Conservation (phyloP, 2,113 vertebrate genomes). For the Chlamydotis undulata region DNA sequence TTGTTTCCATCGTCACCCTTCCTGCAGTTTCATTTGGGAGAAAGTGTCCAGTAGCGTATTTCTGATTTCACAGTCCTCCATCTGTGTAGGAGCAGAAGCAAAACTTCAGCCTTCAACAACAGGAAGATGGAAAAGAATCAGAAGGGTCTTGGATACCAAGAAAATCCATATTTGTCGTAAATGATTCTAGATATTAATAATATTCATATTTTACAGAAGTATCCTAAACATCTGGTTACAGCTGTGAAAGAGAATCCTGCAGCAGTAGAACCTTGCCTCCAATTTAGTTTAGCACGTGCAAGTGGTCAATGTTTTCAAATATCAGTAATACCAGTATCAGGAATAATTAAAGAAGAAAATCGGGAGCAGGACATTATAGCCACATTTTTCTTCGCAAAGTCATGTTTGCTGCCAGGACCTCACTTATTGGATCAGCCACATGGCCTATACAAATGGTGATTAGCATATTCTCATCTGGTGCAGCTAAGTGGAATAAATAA, state of each 20-base stretch:
- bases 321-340: not conserved
- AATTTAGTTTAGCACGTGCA: not conserved
- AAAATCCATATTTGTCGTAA: not conserved
- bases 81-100: not conserved
- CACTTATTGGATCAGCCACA: not conserved
- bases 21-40: not conserved
- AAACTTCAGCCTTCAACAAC: not conserved
- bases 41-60: not conserved
- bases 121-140: not conserved
- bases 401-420: not conserved
- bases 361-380: rapidly evolving
- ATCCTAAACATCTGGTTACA: not conserved
- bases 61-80: not conserved
- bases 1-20: not conserved
- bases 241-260: not conserved
- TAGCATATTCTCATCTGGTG: not conserved
- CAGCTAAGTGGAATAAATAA: not conserved
- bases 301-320: not conserved
- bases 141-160: not conserved
- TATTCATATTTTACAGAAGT: not conserved
- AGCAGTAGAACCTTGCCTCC: not conserved
- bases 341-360: not conserved
- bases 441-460: not conserved
- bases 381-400: not conserved
- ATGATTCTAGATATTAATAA: not conserved